phyloP scores from a whole-genome alignment of 2,113 vertebrate species.

The Vulpes vulpes region DNA sequence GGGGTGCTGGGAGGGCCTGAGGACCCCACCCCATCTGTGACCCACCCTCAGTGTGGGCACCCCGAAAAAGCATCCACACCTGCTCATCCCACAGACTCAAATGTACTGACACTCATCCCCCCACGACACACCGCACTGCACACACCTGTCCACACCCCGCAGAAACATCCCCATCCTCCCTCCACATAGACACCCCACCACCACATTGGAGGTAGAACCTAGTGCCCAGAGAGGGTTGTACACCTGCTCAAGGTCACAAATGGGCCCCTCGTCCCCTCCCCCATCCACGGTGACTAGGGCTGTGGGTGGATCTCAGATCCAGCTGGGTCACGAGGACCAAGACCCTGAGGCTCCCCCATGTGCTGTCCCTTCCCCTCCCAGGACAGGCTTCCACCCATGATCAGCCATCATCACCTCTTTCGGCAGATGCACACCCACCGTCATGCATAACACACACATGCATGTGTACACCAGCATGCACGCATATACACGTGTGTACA shows the following conservation, averaged over 20 bases:
- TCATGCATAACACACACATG: not conserved
- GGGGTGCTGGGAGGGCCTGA: no score
- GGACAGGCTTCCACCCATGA: not conserved
- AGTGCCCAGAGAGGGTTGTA: rapidly evolving
- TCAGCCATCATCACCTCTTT: not conserved
- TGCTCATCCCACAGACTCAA: not conserved
- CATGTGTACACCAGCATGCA: no score
- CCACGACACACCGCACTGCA: not conserved
- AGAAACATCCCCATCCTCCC: not conserved
- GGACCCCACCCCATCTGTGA: rapidly evolving
- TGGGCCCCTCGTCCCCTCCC: rapidly evolving
- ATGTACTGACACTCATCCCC: rapidly evolving
- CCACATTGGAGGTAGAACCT: not conserved
- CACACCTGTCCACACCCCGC: rapidly evolving
- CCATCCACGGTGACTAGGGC: not conserved
- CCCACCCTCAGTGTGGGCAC: not conserved
- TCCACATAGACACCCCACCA: no score
- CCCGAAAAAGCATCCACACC: rapidly evolving
- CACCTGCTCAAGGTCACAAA: rapidly evolving
- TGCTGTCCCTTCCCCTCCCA: no score
- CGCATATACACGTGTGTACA: rapidly evolving
- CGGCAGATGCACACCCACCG: not conserved
- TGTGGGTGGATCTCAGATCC: rapidly evolving
- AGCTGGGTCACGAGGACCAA: rapidly evolving
- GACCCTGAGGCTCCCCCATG: rapidly evolving